phyloP scores from a whole-genome alignment of 2,888 invertebrate genomes.

The Harpalus rubripes region DNA sequence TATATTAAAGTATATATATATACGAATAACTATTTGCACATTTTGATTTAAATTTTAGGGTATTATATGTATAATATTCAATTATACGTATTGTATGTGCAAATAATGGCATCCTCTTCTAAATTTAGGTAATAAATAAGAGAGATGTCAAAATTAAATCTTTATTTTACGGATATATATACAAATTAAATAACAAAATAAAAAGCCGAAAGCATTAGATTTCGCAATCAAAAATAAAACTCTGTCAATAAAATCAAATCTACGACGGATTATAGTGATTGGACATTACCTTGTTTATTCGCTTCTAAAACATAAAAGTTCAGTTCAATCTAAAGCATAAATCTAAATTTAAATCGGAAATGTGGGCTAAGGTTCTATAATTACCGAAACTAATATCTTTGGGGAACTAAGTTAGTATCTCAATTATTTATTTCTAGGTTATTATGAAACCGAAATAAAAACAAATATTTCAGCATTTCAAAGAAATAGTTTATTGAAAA shows the following conservation, averaged over 20 bases:
- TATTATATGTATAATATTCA: too few relatives aligned
- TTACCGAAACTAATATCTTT: conserved; percentile 47
- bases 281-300: conserved; percentile 30
- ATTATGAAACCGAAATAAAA: conserved; percentile 5
- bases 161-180: not conserved
- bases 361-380: conserved; percentile 54
- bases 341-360: conserved; percentile 32
- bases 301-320: conserved; percentile 49
- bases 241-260: not conserved
- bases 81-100: too few relatives aligned
- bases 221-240: conserved; percentile 11
- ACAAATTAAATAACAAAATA: conserved; percentile 9
- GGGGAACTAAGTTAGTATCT: conserved; percentile 15
- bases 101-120: too few relatives aligned
- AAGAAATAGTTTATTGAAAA: conserved; percentile 32
- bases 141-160: not conserved
- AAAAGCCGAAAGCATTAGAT: not conserved
- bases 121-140: too few relatives aligned
- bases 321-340: conserved; percentile 49
- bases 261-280: conserved; percentile 5
- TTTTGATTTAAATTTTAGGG: too few relatives aligned
- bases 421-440: conserved; percentile 44
- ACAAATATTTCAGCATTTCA: conserved; percentile 10
- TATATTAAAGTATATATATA: too few relatives aligned
- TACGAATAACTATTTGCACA: too few relatives aligned